phyloP scores from a whole-genome alignment of 2,113 vertebrate species.

The Ramphastos sulfuratus region DNA sequence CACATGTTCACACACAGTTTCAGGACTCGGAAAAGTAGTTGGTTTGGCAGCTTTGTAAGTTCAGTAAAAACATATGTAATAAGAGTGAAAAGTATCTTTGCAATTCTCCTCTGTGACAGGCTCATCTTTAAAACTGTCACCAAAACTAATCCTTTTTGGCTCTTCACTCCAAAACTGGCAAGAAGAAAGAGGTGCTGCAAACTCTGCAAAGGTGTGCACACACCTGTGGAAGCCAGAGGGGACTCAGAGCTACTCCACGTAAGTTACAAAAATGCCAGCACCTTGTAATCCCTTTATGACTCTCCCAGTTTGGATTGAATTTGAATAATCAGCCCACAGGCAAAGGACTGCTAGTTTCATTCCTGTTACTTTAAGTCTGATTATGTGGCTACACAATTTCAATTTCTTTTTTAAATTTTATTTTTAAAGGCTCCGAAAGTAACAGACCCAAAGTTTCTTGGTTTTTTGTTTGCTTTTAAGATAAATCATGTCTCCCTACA shows the following conservation, averaged over 20 bases:
- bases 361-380: neutral
- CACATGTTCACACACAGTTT: neutral
- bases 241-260: neutral
- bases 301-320: neutral
- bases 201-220: fast-evolving
- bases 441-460: neutral
- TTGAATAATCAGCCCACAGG: neutral
- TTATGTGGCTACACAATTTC: neutral
- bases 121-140: neutral
- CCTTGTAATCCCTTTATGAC: neutral
- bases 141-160: neutral
- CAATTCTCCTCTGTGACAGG: neutral
- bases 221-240: neutral
- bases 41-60: neutral
- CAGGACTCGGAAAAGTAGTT: neutral
- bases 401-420: neutral
- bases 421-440: neutral
- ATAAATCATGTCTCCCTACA: neutral
- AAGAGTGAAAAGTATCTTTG: neutral
- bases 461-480: neutral
- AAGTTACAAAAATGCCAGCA: neutral
- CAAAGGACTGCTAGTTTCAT: neutral
- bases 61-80: neutral
- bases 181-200: neutral
- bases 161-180: neutral